These are phyloP conservation scores for Heliangelus exortis DNA, from an alignment of 2,797 vertebrate species.

Conservation along the genomic window DNA sequence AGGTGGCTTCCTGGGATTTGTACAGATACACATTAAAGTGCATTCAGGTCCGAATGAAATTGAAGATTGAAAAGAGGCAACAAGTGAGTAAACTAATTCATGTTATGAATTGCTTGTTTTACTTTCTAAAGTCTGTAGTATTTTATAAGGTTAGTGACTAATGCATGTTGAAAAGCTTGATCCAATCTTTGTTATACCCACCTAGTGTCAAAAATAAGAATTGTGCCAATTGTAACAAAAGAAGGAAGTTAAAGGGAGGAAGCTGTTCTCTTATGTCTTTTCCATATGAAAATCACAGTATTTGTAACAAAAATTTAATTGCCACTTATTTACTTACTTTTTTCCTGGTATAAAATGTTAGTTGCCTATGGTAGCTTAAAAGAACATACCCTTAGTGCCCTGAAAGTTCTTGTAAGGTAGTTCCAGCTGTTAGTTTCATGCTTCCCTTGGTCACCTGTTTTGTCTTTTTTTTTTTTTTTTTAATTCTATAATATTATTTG, in stretches of 20 bases:
- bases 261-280: not conserved
- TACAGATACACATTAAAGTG: slow-evolving; percentile 92
- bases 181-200: not conserved
- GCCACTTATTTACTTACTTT: not conserved
- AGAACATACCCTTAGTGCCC: not conserved
- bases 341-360: not conserved
- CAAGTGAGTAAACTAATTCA: slow-evolving; percentile 82
- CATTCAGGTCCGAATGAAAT: slow-evolving; percentile 91
- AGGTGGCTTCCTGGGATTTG: slow-evolving; percentile 90
- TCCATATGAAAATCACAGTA: not conserved
- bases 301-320: not conserved
- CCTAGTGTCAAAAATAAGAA: slow-evolving; percentile 4
- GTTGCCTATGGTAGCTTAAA: not conserved
- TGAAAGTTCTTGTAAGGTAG: not conserved
- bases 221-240: slow-evolving; percentile 43
- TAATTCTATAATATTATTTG: not conserved
- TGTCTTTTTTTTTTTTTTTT: not conserved
- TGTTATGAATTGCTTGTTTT: not conserved
- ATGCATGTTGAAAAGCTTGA: not conserved
- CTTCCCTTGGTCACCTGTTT: not conserved
- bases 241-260: slow-evolving; percentile 39
- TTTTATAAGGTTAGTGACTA: slow-evolving; percentile 14
- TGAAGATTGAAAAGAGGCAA: slow-evolving; percentile 95
- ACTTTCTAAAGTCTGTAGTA: not conserved
- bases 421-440: not conserved